A percentile compares a stretch with the other conserved stretches of the same genome.
Evolutionary conservation across 2,113 vertebrate species (phyloP).

Genomic region (Egretta garzetta): DNA sequence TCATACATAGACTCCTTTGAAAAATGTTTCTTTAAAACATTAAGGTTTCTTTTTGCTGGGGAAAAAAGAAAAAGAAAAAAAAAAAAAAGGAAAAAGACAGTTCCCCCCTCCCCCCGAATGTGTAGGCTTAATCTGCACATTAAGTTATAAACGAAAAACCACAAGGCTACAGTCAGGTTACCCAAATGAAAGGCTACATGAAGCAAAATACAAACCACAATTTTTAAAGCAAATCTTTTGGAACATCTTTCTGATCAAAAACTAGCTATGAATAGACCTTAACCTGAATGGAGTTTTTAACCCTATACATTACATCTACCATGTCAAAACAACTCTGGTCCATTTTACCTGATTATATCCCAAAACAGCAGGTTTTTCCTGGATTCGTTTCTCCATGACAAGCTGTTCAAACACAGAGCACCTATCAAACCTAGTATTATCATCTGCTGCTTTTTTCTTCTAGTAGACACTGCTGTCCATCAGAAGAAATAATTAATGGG

Average conservation of each 20-base stretch:
- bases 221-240: background rate
- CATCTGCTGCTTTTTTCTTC: conserved; percentile 63
- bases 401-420: conserved; percentile 73
- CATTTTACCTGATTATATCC: conserved; percentile 71
- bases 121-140: background rate
- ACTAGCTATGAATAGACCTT: background rate
- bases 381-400: conserved; percentile 55
- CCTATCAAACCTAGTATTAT: conserved; percentile 64
- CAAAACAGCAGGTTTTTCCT: conserved; percentile 41
- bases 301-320: conserved; percentile 37
- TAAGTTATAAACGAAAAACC: background rate
- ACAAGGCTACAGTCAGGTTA: background rate
- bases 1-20: background rate
- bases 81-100: background rate
- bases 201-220: background rate
- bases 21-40: background rate
- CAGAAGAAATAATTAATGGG: conserved; percentile 80
- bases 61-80: background rate
- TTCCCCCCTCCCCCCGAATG: background rate
- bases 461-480: conserved; percentile 73
- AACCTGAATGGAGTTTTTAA: conserved; percentile 42
- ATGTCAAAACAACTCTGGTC: conserved; percentile 68
- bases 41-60: background rate
- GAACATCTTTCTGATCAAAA: conserved; percentile 18
- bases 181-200: background rate